These are phyloP conservation scores for Lasioglossum zephyrum DNA, from an alignment of 2,888 invertebrate genomes.

Conservation along the genomic window DNA sequence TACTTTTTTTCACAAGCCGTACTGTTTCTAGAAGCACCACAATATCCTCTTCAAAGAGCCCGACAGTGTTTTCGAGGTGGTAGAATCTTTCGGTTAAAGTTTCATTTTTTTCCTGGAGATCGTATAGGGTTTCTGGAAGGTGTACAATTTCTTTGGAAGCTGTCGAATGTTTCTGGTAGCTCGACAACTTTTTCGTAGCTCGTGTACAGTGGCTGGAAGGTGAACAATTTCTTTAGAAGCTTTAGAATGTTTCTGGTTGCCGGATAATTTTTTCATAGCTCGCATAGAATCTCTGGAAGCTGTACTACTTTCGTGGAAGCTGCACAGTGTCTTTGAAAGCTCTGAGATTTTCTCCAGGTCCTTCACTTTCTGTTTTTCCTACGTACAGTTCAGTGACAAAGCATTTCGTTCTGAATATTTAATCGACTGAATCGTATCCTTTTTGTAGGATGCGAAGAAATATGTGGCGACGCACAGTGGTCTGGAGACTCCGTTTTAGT, in stretches of 20 bases:
- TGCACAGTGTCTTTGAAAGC: neutral
- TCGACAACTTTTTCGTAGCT: neutral
- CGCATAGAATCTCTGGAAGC: neutral
- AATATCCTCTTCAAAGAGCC: too few relatives aligned
- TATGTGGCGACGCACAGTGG: too few relatives aligned
- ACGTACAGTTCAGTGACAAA: neutral
- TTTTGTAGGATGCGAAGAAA: too few relatives aligned
- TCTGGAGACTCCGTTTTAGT: too few relatives aligned
- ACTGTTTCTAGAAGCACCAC: neutral
- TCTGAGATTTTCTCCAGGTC: neutral
- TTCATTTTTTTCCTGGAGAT: neutral
- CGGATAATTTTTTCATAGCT: neutral
- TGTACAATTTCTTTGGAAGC: neutral
- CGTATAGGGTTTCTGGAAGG: neutral
- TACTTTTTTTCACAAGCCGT: neutral
- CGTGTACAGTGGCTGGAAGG: neutral
- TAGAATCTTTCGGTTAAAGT: too few relatives aligned
- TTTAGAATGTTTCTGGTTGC: neutral
- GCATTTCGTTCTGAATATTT: neutral
- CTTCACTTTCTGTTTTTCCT: too few relatives aligned
- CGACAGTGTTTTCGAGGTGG: too few relatives aligned
- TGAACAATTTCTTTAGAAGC: neutral
- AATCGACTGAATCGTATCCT: too few relatives aligned
- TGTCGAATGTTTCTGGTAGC: neutral
- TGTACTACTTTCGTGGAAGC: neutral